A percentile compares a stretch with the other conserved stretches of the same genome.
Evolutionary conservation across 2,797 vertebrate species (phyloP).

Genomic region (Sternotherus odoratus): DNA sequence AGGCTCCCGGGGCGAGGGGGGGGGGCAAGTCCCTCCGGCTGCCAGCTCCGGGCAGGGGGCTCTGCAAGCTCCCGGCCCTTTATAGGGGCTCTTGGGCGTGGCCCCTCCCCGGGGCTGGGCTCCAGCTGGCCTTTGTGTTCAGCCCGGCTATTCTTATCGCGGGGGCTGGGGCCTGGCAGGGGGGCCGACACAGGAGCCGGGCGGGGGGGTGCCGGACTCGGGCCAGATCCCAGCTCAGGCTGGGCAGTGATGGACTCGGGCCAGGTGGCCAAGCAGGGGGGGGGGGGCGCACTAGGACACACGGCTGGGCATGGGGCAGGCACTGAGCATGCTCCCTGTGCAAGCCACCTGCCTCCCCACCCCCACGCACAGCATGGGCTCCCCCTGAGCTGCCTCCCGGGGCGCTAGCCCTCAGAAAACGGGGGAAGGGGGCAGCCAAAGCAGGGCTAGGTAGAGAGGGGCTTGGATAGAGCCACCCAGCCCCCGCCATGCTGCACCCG

Average conservation of each 20-base stretch:
- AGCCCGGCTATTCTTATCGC: slow-evolving; percentile 58
- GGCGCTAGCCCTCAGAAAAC: not conserved
- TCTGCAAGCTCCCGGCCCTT: not conserved
- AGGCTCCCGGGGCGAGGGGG: not conserved
- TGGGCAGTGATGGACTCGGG: not conserved
- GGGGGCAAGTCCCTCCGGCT: not conserved
- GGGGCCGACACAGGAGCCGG: not conserved
- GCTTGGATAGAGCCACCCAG: not conserved
- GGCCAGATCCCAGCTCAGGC: not conserved
- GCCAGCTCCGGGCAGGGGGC: not conserved
- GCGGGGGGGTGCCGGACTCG: not conserved
- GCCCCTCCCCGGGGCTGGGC: not conserved
- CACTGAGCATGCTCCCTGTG: not conserved
- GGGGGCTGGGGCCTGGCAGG: not conserved
- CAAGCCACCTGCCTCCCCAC: not conserved
- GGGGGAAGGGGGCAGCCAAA: not conserved
- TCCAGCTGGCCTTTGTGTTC: rapidly evolving
- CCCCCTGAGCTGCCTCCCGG: not conserved
- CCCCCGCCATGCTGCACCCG: too few species aligned
- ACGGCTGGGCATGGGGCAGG: too few species aligned
- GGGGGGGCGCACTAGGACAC: not conserved
- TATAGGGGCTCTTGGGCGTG: slow-evolving; percentile 18
- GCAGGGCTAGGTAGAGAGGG: not conserved
- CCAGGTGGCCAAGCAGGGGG: not conserved
- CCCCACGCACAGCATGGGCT: not conserved